A percentile compares a stretch with the other conserved stretches of the same genome.
Conservation (phyloP, 2,797 vertebrate species). For the Hylomyscus alleni region DNA sequence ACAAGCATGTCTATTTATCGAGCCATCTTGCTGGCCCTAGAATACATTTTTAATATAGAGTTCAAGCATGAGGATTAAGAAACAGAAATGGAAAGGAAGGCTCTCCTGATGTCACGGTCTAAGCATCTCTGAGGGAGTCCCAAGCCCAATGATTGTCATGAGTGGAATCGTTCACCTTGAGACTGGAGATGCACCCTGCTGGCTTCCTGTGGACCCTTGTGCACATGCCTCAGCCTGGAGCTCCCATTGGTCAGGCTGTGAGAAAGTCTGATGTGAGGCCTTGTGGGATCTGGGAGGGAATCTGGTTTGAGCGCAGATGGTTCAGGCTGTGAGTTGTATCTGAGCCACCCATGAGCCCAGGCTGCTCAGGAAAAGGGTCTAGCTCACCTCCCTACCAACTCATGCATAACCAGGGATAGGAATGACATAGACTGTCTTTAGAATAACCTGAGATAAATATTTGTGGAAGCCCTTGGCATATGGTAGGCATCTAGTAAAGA, state of each 20-base stretch:
- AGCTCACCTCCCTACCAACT: background rate
- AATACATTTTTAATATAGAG: background rate
- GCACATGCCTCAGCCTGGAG: background rate
- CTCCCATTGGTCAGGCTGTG: background rate
- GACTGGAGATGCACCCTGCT: background rate
- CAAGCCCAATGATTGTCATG: background rate
- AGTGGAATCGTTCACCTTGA: background rate
- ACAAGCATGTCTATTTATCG: background rate
- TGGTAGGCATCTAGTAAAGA: background rate
- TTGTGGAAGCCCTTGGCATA: background rate
- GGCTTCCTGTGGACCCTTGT: background rate
- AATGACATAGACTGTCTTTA: background rate
- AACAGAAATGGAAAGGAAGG: background rate
- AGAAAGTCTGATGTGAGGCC: background rate
- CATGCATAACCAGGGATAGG: background rate
- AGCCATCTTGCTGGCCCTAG: background rate
- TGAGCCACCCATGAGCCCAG: background rate
- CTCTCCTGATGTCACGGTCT: no score
- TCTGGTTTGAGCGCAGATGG: background rate
- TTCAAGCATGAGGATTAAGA: background rate
- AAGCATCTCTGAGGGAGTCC: background rate
- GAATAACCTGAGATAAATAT: background rate
- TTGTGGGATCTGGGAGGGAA: background rate
- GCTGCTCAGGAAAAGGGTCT: background rate
- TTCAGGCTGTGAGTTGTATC: background rate